phyloP scores from a whole-genome alignment of 1,140 invertebrate genomes.

The Aphelinus certus region DNA sequence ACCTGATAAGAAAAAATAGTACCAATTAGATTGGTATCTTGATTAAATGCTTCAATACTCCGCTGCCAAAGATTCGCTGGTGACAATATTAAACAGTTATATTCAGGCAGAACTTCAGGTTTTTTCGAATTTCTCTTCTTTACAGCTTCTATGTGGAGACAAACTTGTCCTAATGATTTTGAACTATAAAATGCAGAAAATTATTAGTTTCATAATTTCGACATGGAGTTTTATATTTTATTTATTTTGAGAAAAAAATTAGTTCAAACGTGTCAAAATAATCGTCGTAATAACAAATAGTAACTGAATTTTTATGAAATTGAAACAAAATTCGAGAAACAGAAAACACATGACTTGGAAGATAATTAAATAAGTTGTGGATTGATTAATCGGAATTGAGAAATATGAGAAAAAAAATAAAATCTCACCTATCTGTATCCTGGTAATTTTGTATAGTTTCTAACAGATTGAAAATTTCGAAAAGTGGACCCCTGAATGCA shows the following conservation, averaged over 20 bases:
- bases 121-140: conserved; percentile 70
- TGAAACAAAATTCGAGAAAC: too few relatives aligned
- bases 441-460: conserved; percentile 88
- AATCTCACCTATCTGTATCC: conserved; percentile 75
- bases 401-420: conserved; percentile 7
- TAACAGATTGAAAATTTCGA: conserved; percentile 86
- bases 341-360: too few relatives aligned
- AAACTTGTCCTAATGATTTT: conserved; percentile 80
- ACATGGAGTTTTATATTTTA: too few relatives aligned
- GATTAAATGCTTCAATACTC: conserved; percentile 78
- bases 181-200: conserved; percentile 60
- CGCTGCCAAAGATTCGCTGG: conserved; percentile 94
- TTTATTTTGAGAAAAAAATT: too few relatives aligned
- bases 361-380: too few relatives aligned
- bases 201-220: too few relatives aligned
- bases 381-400: neutral
- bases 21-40: conserved; percentile 80
- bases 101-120: conserved; percentile 81
- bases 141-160: conserved; percentile 86
- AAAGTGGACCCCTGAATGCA: conserved; percentile 87
- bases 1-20: conserved; percentile 87
- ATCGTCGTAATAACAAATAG: too few relatives aligned
- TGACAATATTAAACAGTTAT: conserved; percentile 90
- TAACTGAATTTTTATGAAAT: too few relatives aligned
- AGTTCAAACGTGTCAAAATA: too few relatives aligned